Percentiles rank a stretch among this genome's conserved stretches.
Evolutionary conservation across 2,113 vertebrate genomes (phyloP).

Genomic region (Leuciscus idus): DNA sequence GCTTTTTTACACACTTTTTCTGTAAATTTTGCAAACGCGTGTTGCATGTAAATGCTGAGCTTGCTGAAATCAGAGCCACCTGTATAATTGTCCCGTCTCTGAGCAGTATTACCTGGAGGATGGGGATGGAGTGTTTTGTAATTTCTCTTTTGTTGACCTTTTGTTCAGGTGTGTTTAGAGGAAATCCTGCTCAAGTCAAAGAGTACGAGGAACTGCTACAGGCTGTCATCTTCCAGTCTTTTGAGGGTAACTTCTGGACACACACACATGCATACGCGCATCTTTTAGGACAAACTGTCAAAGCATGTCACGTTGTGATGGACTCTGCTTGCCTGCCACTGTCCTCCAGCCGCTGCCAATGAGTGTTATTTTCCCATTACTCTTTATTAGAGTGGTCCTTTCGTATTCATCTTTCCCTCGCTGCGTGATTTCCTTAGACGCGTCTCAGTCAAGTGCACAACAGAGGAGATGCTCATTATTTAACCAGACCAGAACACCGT

Average conservation of each 20-base stretch:
- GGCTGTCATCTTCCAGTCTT: slow-evolving; percentile 86
- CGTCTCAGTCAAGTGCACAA: slow-evolving; percentile 25
- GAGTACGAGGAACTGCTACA: slow-evolving; percentile 90
- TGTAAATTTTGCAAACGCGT: background rate
- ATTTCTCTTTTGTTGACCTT: slow-evolving; percentile 15
- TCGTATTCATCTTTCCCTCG: slow-evolving; percentile 8
- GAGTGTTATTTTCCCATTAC: slow-evolving; percentile 47
- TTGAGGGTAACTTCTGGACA: slow-evolving; percentile 80
- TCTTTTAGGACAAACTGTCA: slow-evolving; percentile 2
- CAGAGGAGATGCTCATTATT: slow-evolving; percentile 29
- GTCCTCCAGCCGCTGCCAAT: slow-evolving; percentile 21
- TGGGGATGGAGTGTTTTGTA: background rate
- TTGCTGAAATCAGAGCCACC: background rate
- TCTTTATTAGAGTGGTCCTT: slow-evolving; percentile 40
- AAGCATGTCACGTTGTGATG: slow-evolving; percentile 11
- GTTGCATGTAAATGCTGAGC: background rate
- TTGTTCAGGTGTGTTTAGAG: slow-evolving; percentile 87
- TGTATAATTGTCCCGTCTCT: background rate
- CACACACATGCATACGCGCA: background rate
- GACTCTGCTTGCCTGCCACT: background rate
- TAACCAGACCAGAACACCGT: slow-evolving; percentile 8
- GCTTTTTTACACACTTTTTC: background rate
- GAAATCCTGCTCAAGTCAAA: slow-evolving; percentile 87
- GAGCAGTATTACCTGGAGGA: background rate
- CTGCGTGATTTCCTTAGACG: slow-evolving; percentile 20